Percentiles rank a stretch among this genome's conserved stretches.
Conservation (phyloP, 2,797 vertebrate genomes). For the Botia kubotai region DNA sequence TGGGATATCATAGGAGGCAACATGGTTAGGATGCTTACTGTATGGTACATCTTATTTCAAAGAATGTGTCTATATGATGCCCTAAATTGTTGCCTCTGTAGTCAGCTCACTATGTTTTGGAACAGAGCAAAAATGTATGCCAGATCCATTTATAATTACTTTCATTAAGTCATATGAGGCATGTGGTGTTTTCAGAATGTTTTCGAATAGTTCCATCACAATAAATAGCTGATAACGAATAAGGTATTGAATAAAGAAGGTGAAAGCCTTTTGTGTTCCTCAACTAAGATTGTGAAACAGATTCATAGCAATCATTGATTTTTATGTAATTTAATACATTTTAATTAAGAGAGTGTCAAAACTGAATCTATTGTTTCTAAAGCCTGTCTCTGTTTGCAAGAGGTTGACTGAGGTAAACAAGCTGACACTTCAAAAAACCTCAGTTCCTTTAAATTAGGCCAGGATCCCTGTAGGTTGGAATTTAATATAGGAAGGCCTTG, state of each 20-base stretch:
- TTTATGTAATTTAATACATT: not conserved
- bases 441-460: constrained; percentile 76
- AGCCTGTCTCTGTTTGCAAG: not conserved
- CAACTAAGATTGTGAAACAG: not conserved
- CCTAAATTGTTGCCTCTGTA: too few species aligned
- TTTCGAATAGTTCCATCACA: not conserved
- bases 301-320: not conserved
- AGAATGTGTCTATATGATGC: too few species aligned
- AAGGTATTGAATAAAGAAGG: not conserved
- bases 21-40: too few species aligned
- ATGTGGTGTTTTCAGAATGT: not conserved
- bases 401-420: constrained; percentile 51
- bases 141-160: too few species aligned
- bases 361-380: constrained; percentile 9
- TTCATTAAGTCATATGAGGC: not conserved
- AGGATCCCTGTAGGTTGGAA: constrained; percentile 76
- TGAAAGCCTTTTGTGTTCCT: not conserved
- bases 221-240: not conserved
- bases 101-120: too few species aligned
- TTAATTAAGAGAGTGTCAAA: not conserved
- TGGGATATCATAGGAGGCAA: too few species aligned
- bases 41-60: too few species aligned
- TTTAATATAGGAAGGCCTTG: constrained; percentile 78
- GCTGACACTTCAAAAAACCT: constrained; percentile 76
- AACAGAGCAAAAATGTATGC: too few species aligned